phyloP scores from a whole-genome alignment of 2,113 vertebrate genomes.

The Entomyzon cyanotis region DNA sequence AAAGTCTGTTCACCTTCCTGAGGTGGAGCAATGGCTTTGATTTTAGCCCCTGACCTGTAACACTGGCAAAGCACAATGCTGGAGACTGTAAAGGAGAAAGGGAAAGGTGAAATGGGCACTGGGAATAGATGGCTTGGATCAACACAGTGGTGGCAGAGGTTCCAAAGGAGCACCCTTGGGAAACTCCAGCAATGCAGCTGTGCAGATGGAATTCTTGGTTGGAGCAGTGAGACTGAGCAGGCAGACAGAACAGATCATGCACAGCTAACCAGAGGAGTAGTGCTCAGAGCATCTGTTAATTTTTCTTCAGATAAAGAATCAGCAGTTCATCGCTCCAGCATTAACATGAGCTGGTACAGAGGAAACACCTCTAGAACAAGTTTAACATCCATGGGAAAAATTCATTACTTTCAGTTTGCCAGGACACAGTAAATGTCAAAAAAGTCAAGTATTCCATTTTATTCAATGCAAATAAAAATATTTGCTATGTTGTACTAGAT shows the following conservation, averaged over 20 bases:
- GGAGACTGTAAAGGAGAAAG: background rate
- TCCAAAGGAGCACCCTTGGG: background rate
- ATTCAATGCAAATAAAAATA: background rate
- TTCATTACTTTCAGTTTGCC: background rate
- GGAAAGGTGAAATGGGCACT: background rate
- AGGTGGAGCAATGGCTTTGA: fast-evolving
- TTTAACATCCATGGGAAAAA: background rate
- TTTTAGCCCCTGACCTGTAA: background rate
- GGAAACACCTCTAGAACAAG: background rate
- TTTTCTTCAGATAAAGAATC: background rate
- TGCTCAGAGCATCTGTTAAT: background rate
- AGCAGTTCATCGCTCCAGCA: background rate
- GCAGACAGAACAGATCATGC: background rate
- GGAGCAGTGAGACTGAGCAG: background rate
- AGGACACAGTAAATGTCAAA: background rate
- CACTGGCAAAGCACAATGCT: background rate
- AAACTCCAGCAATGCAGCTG: background rate
- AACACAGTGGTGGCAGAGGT: background rate
- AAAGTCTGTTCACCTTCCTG: constrained; percentile 58
- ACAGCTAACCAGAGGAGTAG: background rate
- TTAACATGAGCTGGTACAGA: background rate
- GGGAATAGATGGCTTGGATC: background rate
- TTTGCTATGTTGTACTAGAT: background rate
- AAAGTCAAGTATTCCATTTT: background rate
- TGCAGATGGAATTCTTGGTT: background rate